phyloP scores from a whole-genome alignment of 53 echinoderm and acorn worm genomes.

The Holothuria scabra region DNA sequence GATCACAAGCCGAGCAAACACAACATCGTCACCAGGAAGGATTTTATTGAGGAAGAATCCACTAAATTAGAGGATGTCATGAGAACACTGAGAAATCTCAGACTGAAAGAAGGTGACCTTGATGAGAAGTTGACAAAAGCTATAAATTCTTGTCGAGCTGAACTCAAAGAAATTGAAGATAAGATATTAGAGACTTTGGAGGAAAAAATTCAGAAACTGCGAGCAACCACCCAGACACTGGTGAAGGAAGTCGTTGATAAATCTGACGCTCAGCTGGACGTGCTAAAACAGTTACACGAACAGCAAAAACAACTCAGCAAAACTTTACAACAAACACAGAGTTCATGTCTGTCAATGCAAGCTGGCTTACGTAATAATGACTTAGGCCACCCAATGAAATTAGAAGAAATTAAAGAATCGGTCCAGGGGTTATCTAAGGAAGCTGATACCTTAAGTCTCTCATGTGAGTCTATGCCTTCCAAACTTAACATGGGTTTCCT shows the following conservation, averaged over 20 bases:
- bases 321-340: background rate
- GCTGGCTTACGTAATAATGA: background rate
- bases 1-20: slow-evolving; percentile 18
- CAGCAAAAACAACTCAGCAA: background rate
- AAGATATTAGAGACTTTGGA: slow-evolving; percentile 12
- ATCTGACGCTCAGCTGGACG: background rate
- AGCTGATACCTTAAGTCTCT: background rate
- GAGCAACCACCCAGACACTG: background rate
- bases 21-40: background rate
- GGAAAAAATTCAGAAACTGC: background rate
- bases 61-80: background rate
- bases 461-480: background rate
- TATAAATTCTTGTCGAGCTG: background rate
- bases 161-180: background rate
- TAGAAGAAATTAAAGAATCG: background rate
- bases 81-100: background rate
- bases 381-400: background rate
- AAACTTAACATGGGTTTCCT: slow-evolving; percentile 4
- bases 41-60: background rate
- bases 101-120: background rate
- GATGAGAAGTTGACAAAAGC: background rate
- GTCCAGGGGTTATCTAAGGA: background rate
- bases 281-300: background rate
- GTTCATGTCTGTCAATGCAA: background rate
- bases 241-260: background rate